These are phyloP conservation scores for Sebastiscus tertius DNA, from an alignment of 2,797 vertebrate genomes.

Conservation along the genomic window DNA sequence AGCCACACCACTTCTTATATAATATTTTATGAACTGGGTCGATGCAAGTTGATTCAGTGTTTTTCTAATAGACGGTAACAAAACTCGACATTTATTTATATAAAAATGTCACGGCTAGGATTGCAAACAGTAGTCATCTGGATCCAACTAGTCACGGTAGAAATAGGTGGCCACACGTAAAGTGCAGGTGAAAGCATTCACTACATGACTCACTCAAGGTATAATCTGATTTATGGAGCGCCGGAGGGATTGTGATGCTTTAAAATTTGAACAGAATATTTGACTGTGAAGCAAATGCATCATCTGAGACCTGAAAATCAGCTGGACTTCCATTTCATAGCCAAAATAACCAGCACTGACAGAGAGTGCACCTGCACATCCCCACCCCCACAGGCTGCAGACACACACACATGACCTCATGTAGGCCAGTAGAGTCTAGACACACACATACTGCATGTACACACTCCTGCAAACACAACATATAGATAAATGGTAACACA, in stretches of 20 bases:
- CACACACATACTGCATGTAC: neutral
- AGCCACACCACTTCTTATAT: neutral
- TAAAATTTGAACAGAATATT: conserved; percentile 8
- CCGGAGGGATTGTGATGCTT: conserved; percentile 18
- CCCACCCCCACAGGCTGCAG: conserved; percentile 38
- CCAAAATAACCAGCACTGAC: conserved; percentile 42
- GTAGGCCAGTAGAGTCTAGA: neutral
- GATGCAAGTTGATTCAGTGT: neutral
- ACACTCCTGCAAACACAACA: neutral
- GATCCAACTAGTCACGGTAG: neutral
- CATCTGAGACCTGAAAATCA: conserved; percentile 41
- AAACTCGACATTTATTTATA: neutral
- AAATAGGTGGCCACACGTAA: conserved; percentile 14
- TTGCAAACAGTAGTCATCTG: neutral
- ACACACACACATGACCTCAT: conserved; percentile 9
- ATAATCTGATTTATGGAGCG: conserved; percentile 48
- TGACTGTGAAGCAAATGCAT: conserved; percentile 17
- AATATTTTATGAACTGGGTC: neutral
- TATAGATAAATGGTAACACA: neutral
- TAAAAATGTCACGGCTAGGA: conserved; percentile 1
- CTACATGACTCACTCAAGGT: neutral
- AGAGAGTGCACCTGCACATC: conserved; percentile 66
- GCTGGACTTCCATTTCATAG: conserved; percentile 46
- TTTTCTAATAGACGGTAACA: neutral
- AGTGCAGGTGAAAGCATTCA: conserved; percentile 24